Evolutionary conservation across 2,113 vertebrate genomes (phyloP).

Genomic region (Suncus etruscus): DNA sequence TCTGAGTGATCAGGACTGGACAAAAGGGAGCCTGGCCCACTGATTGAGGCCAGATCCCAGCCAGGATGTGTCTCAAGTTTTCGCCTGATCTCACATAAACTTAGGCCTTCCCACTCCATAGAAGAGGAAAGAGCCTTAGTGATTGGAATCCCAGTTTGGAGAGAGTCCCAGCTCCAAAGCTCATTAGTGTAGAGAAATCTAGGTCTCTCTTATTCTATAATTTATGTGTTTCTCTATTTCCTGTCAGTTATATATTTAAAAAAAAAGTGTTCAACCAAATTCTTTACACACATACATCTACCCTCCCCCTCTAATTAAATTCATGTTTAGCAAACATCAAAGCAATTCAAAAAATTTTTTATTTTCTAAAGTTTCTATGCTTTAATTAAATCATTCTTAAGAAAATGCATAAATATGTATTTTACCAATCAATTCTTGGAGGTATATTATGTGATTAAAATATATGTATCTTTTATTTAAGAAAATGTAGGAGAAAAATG

Average conservation of each 20-base stretch:
- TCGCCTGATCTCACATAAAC: neutral
- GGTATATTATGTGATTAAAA: conserved; percentile 81
- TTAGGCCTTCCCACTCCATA: neutral
- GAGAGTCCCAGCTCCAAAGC: neutral
- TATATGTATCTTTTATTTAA: conserved; percentile 73
- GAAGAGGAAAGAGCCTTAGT: neutral
- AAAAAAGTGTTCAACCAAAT: neutral
- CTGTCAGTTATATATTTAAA: conserved; percentile 15
- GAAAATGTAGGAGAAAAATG: conserved; percentile 75
- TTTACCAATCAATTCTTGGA: conserved; percentile 79
- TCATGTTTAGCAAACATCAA: conserved; percentile 52
- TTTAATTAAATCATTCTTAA: conserved; percentile 67
- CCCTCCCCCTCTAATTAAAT: conserved; percentile 62
- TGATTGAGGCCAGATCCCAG: neutral
- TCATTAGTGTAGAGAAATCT: neutral
- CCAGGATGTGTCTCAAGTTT: fast-evolving
- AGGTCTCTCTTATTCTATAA: neutral
- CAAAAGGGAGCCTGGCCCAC: neutral
- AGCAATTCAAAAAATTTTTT: conserved; percentile 61
- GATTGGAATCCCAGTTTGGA: neutral
- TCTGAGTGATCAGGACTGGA: too few relatives aligned
- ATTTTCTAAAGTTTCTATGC: conserved; percentile 24
- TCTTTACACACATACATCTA: neutral
- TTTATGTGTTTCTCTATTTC: neutral
- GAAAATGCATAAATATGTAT: conserved; percentile 83